Evolutionary conservation across 1,140 invertebrate species (phyloP), one percentile per base, ranked within the genome.

Genomic region (Sycophaga agraensis): DNA sequence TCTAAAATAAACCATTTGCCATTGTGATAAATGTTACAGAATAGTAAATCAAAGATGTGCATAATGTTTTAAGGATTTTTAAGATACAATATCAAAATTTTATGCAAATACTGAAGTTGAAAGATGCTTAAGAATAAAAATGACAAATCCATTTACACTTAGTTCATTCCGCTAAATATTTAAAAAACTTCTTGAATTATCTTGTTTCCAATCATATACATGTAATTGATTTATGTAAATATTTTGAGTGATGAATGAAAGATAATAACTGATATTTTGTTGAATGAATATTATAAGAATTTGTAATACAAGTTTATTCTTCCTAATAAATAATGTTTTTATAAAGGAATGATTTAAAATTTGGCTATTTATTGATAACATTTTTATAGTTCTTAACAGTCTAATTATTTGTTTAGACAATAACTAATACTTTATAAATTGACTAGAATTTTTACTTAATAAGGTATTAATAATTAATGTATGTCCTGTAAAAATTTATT

Each of bases 171-270:
- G 48, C 26, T 53, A 12, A 28, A 40, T n/a, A n/a, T n/a, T n/a
- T n/a, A n/a, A n/a, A n/a, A n/a, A n/a, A n/a, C n/a, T n/a, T n/a
- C n/a, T n/a, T n/a, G n/a, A n/a, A n/a, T n/a, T n/a, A n/a, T n/a
- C n/a, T n/a, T n/a, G n/a, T n/a, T n/a, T n/a, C n/a, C n/a, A n/a
- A n/a, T n/a, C n/a, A n/a, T n/a, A n/a, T n/a, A n/a, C n/a, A n/a
- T n/a, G n/a, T n/a, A n/a, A n/a, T n/a, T n/a, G n/a, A n/a, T 17
- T 28, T 7, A 7, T 61, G 59, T 62, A 62, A 62, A 62, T 62
- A 62, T 54, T 62, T 62, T 62, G 24, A 22, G 24, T 62, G 50
- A 12, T 55, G 53, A 55, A 31, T 48, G 40, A 49, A 62, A 48
- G 28, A 37, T 53, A 26, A 59, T 43, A 53, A 28, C 22, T 51